These are phyloP conservation scores for Pyxicephalus adspersus DNA, from an alignment of 2,113 vertebrate genomes.

Conservation along the genomic window DNA sequence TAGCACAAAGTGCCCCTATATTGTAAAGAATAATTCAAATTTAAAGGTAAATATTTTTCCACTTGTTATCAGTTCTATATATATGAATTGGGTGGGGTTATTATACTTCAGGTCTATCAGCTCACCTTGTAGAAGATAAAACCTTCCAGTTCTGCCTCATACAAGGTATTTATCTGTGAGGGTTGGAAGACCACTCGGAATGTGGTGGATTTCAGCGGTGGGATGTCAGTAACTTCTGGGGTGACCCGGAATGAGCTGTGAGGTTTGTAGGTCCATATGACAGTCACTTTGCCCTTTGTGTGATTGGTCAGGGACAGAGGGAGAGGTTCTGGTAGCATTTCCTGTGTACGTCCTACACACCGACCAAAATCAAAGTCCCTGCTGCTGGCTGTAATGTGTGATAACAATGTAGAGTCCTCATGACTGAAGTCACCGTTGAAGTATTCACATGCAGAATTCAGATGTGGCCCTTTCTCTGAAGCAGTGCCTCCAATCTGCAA, in stretches of 20 bases:
- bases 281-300: conserved; percentile 79
- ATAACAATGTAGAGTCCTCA: conserved; percentile 62
- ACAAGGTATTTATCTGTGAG: conserved; percentile 73
- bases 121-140: conserved; percentile 86
- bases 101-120: neutral
- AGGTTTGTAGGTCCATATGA: conserved; percentile 79
- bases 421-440: conserved; percentile 64
- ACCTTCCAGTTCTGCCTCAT: conserved; percentile 83
- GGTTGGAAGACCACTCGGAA: conserved; percentile 82
- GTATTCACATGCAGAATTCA: conserved; percentile 73
- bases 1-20: too few relatives aligned
- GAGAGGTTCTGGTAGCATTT: conserved; percentile 46
- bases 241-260: conserved; percentile 75
- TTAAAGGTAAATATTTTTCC: too few relatives aligned
- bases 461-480: conserved; percentile 47
- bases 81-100: too few relatives aligned
- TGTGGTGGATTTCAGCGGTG: conserved; percentile 81
- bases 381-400: conserved; percentile 75
- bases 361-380: conserved; percentile 80
- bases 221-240: conserved; percentile 76
- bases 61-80: too few relatives aligned
- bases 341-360: conserved; percentile 58
- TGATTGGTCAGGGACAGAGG: conserved; percentile 84
- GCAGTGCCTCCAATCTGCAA: conserved; percentile 56
- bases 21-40: too few relatives aligned